These are phyloP conservation scores for Lagria hirta DNA, from an alignment of 2,888 invertebrate species.

Conservation along the genomic window DNA sequence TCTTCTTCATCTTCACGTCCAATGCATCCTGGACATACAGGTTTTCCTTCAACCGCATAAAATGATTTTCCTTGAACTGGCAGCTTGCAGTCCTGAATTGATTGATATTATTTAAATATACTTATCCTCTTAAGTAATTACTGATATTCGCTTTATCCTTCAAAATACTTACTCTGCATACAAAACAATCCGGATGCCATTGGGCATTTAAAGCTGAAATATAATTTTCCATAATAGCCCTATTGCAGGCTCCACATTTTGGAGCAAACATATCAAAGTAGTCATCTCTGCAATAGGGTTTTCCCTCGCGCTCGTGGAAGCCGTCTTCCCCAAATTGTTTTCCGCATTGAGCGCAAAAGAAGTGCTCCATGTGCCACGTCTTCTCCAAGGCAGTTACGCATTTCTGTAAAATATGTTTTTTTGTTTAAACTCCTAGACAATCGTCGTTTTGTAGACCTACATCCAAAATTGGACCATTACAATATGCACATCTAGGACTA, in stretches of 20 bases:
- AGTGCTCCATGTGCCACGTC: conserved; percentile 99
- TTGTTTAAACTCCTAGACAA: conserved; percentile 1
- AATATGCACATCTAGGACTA: conserved; percentile 97
- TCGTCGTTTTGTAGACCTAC: conserved; percentile 61
- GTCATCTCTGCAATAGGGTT: conserved; percentile 93
- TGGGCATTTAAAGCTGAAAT: conserved; percentile 96
- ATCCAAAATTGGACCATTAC: conserved; percentile 98
- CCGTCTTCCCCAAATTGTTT: conserved; percentile 97
- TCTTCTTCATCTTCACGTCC: conserved; percentile 86
- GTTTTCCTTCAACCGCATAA: conserved; percentile 96
- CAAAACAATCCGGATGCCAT: conserved; percentile 99
- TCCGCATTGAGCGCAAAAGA: conserved; percentile 97
- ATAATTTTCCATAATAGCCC: conserved; percentile 97
- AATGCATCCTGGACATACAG: conserved; percentile 91
- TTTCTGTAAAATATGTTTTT: conserved; percentile 69
- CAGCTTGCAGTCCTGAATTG: conserved; percentile 87
- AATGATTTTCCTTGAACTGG: conserved; percentile 93
- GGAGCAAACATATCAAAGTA: conserved; percentile 98
- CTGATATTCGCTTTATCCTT: conserved; percentile 5
- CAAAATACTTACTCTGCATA: conserved; percentile 87
- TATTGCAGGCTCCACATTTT: conserved; percentile 93
- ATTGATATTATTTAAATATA: conserved; percentile 8
- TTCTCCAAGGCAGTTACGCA: conserved; percentile 97
- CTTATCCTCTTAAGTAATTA: conserved; percentile 6
- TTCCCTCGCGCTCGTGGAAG: conserved; percentile 95